These are phyloP conservation scores for Carassius auratus DNA, from an alignment of 2,113 vertebrate species.

Conservation along the genomic window DNA sequence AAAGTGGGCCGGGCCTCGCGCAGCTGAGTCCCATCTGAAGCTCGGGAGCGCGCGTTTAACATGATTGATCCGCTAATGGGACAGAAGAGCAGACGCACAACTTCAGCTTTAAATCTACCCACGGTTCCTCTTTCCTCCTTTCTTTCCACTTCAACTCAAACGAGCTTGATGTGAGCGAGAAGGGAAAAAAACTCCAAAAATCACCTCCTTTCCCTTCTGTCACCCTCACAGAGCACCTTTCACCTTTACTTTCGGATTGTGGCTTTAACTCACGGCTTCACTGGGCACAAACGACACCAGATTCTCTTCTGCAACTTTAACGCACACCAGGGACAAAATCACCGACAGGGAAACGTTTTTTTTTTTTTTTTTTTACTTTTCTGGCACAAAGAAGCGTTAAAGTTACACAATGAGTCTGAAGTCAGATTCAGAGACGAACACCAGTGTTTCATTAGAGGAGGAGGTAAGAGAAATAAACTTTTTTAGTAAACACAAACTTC, in stretches of 20 bases:
- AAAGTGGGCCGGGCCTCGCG: constrained; percentile 57
- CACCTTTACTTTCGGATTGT: constrained; percentile 66
- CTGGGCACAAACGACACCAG: constrained; percentile 64
- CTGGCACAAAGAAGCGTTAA: constrained; percentile 61
- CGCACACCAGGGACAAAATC: constrained; percentile 61
- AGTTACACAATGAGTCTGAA: constrained; percentile 68
- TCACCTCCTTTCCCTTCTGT: constrained; percentile 63
- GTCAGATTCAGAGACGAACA: constrained; percentile 67
- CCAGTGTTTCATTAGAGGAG: constrained; percentile 66
- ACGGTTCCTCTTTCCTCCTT: constrained; percentile 55
- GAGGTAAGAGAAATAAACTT: constrained; percentile 64
- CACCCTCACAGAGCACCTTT: constrained; percentile 68
- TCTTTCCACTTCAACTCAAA: constrained; percentile 58
- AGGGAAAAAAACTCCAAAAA: constrained; percentile 42
- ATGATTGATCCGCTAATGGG: constrained; percentile 65
- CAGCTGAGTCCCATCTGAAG: constrained; percentile 64
- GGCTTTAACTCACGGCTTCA: constrained; percentile 66
- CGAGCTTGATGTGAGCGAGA: constrained; percentile 64
- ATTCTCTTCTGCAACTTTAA: constrained; percentile 65
- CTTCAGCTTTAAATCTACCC: constrained; percentile 57
- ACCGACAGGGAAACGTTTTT: constrained; percentile 58
- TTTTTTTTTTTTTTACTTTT: constrained; percentile 31
- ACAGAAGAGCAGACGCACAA: constrained; percentile 58
- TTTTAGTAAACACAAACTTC: constrained; percentile 37
- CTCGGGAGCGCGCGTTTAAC: constrained; percentile 56